Conservation (phyloP, 1,140 invertebrate species). For the Hirudo medicinalis region DNA sequence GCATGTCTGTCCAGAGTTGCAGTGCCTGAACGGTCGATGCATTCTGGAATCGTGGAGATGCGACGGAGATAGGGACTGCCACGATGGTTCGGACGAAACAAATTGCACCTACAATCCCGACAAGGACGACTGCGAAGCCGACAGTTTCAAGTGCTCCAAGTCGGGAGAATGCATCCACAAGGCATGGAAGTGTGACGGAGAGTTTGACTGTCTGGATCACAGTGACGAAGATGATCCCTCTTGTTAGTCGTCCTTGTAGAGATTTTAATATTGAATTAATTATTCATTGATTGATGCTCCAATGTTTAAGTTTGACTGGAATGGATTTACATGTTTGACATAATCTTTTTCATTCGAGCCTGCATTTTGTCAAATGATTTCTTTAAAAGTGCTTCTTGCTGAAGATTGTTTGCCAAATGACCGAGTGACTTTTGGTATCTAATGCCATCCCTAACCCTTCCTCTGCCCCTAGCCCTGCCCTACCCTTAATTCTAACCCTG, state of each 20-base stretch:
- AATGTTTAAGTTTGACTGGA: no score
- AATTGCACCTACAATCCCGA: constrained; percentile 7
- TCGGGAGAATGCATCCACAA: not conserved
- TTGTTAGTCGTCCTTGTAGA: constrained; percentile 6
- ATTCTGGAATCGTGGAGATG: constrained; percentile 53
- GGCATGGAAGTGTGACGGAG: not conserved
- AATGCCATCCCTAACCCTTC: no score
- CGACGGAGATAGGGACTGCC: constrained; percentile 56
- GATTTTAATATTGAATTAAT: no score
- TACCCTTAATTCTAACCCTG: no score
- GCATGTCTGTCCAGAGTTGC: constrained; percentile 39
- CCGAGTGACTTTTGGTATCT: no score
- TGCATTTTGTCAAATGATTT: no score
- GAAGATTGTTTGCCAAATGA: no score
- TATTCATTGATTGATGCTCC: no score
- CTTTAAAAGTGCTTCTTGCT: no score
- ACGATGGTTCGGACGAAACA: constrained; percentile 54
- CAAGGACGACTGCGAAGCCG: not conserved
- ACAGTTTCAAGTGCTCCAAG: constrained; percentile 4
- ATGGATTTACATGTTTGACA: not conserved
- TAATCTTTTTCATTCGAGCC: not conserved
- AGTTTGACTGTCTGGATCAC: not conserved
- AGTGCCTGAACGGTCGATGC: constrained; percentile 53
- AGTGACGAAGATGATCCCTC: constrained; percentile 6
- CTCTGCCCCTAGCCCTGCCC: no score